A percentile compares a stretch with the other conserved stretches of the same genome.
These are phyloP conservation scores for Argyra leucocephala DNA, from an alignment of 2,888 invertebrate species.

Conservation along the genomic window DNA sequence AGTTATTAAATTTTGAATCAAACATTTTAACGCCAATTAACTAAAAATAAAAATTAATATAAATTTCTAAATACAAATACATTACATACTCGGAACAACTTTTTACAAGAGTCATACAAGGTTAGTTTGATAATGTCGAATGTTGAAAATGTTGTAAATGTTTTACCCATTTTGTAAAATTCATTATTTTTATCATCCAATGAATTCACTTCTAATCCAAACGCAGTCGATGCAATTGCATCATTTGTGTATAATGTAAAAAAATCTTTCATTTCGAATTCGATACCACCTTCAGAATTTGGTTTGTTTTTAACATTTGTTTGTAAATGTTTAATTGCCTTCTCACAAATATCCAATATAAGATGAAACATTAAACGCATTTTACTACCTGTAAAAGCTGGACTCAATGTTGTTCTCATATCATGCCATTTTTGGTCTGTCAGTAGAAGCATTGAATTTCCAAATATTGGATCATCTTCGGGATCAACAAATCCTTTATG, in stretches of 20 bases:
- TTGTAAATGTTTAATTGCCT: constrained; percentile 27
- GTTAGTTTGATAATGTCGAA: constrained; percentile 27
- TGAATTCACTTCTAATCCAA: constrained; percentile 47
- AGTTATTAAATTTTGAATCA: constrained; percentile 32
- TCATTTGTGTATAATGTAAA: constrained; percentile 39
- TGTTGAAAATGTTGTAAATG: constrained; percentile 36
- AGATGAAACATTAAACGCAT: constrained; percentile 44
- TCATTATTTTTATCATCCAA: constrained; percentile 46
- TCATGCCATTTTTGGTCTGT: constrained; percentile 40
- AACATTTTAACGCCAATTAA: constrained; percentile 33
- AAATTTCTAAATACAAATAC: not conserved
- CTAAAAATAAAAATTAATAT: constrained; percentile 3
- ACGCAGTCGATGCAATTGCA: constrained; percentile 44
- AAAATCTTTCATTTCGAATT: constrained; percentile 40
- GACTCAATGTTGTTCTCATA: constrained; percentile 44
- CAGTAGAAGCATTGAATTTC: constrained; percentile 44
- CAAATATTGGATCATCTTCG: constrained; percentile 45
- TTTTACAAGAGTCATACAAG: constrained; percentile 22
- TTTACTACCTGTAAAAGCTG: constrained; percentile 48
- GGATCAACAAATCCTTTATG: constrained; percentile 45
- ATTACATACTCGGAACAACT: constrained; percentile 28
- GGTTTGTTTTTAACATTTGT: constrained; percentile 11
- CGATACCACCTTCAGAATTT: constrained; percentile 19
- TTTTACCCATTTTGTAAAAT: constrained; percentile 48
- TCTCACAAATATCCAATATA: constrained; percentile 30